phyloP scores from a whole-genome alignment of 53 echinoderm and acorn worm genomes.

The Luidia sarsii region DNA sequence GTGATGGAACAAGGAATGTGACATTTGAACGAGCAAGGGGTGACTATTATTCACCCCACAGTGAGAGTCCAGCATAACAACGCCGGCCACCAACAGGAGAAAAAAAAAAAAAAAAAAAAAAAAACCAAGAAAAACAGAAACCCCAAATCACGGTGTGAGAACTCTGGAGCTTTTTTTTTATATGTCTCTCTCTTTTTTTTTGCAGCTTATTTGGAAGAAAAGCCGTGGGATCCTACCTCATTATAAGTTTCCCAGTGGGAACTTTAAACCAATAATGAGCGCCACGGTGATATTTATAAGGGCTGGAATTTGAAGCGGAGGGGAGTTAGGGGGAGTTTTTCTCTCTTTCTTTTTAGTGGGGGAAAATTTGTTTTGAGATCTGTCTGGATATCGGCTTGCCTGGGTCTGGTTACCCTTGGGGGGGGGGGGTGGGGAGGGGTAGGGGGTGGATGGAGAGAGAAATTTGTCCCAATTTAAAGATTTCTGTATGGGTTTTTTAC shows the following conservation, averaged over 20 bases:
- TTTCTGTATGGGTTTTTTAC: no score
- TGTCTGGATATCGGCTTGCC: background rate
- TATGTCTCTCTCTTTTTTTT: slow-evolving; percentile 11
- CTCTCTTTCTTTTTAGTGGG: no score
- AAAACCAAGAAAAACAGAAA: no score
- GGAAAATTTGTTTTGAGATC: slow-evolving; percentile 11
- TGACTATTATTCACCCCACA: no score
- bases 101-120: slow-evolving; percentile 20
- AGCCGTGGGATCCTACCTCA: slow-evolving; percentile 43
- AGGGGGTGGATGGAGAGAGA: no score
- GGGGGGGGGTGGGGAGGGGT: no score
- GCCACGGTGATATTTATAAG: slow-evolving; percentile 38
- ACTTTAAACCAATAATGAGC: slow-evolving; percentile 58
- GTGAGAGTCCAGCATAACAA: slow-evolving; percentile 18
- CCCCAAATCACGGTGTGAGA: slow-evolving; percentile 47
- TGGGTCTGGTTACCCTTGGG: slow-evolving; percentile 18
- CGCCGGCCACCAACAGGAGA: slow-evolving; percentile 24
- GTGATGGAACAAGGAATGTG: slow-evolving; percentile 15
- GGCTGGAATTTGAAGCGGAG: slow-evolving; percentile 39
- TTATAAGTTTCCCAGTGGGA: slow-evolving; percentile 60
- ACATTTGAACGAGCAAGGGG: slow-evolving; percentile 41
- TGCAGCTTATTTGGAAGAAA: slow-evolving; percentile 41
- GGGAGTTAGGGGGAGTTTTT: slow-evolving; percentile 4
- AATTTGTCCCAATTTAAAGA: no score
- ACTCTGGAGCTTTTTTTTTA: background rate